A percentile compares a stretch with the other conserved stretches of the same genome.
Conservation (phyloP, 2,797 vertebrate species). For the Heterohyrax brucei region DNA sequence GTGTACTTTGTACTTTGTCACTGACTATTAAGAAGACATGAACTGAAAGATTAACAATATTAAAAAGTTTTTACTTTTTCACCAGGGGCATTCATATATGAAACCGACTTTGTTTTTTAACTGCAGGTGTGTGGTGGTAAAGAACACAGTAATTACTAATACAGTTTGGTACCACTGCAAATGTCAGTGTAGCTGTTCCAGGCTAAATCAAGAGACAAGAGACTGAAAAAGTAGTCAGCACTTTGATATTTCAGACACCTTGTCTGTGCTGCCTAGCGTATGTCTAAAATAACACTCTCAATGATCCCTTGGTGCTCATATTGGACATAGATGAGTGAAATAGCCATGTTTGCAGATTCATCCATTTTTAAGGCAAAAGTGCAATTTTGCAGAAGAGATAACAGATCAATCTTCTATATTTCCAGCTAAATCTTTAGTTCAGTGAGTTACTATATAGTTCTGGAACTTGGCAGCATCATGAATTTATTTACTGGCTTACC, state of each 20-base stretch:
- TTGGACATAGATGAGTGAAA: neutral
- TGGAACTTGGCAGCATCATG: neutral
- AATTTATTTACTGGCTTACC: neutral
- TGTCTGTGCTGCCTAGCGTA: neutral
- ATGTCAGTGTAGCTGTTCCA: neutral
- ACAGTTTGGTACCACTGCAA: neutral
- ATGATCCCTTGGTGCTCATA: neutral
- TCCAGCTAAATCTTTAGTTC: slow-evolving; percentile 15
- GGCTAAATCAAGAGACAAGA: neutral
- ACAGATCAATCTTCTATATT: neutral
- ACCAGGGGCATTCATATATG: neutral
- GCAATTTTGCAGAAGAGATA: neutral
- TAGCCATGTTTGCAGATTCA: neutral
- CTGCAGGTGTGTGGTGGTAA: neutral
- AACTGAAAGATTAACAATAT: neutral
- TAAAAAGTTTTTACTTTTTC: neutral
- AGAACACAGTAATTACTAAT: neutral
- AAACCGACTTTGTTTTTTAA: too few relatives aligned
- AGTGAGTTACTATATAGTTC: neutral
- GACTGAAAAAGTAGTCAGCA: neutral
- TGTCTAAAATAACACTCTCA: neutral
- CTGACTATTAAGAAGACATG: neutral
- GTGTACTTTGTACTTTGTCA: neutral
- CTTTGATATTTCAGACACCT: neutral
- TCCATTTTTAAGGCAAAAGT: neutral